A percentile compares a stretch with the other conserved stretches of the same genome.
Evolutionary conservation across 2,797 vertebrate species (phyloP).

Genomic region (Vireo griseus): DNA sequence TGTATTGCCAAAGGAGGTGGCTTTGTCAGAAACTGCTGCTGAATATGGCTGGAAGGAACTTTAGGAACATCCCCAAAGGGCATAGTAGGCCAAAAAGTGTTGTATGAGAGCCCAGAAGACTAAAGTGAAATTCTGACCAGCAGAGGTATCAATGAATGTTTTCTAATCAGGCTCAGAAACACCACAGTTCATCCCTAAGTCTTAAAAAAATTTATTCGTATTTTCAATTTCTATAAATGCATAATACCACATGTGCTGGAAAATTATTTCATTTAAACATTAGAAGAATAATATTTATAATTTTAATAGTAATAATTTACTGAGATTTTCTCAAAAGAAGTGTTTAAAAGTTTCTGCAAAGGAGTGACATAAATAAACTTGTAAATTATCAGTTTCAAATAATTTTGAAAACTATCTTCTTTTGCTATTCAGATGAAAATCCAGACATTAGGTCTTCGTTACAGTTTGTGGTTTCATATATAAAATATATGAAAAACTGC

Average conservation of each 20-base stretch:
- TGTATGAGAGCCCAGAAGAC: background rate
- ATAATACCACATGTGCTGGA: accelerated
- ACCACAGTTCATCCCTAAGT: background rate
- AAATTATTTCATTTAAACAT: background rate
- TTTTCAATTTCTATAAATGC: background rate
- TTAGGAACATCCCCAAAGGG: background rate
- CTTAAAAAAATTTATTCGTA: background rate
- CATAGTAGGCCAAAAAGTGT: background rate
- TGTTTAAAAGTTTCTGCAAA: background rate
- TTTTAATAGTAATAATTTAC: background rate
- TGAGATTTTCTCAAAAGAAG: background rate
- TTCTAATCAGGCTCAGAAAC: background rate
- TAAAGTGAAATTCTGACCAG: background rate
- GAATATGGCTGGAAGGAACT: background rate
- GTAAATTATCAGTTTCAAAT: background rate
- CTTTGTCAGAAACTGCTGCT: background rate
- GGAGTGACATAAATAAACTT: background rate
- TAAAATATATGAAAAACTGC: background rate
- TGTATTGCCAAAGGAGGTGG: background rate
- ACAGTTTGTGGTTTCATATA: background rate
- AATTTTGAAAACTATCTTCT: background rate
- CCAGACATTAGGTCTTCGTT: background rate
- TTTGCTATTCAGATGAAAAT: background rate
- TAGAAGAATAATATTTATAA: background rate
- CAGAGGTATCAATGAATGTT: background rate